Percentiles rank a stretch among this genome's conserved stretches.
Conservation (phyloP, 1,140 invertebrate species). For the Magallana angulata region DNA sequence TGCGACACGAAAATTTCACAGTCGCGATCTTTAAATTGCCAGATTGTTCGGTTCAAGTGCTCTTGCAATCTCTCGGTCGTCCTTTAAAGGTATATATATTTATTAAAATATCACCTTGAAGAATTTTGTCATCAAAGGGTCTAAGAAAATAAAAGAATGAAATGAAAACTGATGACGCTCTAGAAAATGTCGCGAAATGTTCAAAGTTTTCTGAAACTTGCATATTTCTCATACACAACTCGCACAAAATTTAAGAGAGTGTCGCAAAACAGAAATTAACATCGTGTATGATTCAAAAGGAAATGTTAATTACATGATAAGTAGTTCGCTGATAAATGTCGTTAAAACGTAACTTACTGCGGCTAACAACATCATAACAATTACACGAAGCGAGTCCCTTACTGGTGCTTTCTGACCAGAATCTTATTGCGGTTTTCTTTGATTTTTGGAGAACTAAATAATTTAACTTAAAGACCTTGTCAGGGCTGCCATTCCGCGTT, state of each 20-base stretch:
- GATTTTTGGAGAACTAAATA: too few species aligned
- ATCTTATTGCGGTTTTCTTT: background rate
- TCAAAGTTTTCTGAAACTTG: too few species aligned
- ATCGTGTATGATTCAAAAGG: background rate
- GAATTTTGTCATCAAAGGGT: background rate
- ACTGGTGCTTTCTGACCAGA: background rate
- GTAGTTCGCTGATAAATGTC: background rate
- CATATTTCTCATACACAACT: too few species aligned
- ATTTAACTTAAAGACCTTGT: too few species aligned
- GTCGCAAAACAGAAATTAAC: background rate
- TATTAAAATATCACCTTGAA: constrained; percentile 4
- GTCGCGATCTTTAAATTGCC: background rate
- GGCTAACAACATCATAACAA: background rate
- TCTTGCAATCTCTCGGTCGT: constrained; percentile 5
- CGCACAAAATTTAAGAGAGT: too few species aligned
- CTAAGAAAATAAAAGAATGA: too few species aligned
- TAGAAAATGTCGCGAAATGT: too few species aligned
- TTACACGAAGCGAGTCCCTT: background rate
- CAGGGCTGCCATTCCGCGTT: too few species aligned
- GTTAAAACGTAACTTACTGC: background rate
- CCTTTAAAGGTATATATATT: background rate
- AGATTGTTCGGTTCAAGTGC: background rate
- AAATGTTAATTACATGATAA: constrained; percentile 13
- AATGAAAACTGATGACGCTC: too few species aligned
- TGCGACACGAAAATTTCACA: background rate